Evolutionary conservation across 1,140 invertebrate genomes (phyloP).

Genomic region (Rhyacophila brunnea): DNA sequence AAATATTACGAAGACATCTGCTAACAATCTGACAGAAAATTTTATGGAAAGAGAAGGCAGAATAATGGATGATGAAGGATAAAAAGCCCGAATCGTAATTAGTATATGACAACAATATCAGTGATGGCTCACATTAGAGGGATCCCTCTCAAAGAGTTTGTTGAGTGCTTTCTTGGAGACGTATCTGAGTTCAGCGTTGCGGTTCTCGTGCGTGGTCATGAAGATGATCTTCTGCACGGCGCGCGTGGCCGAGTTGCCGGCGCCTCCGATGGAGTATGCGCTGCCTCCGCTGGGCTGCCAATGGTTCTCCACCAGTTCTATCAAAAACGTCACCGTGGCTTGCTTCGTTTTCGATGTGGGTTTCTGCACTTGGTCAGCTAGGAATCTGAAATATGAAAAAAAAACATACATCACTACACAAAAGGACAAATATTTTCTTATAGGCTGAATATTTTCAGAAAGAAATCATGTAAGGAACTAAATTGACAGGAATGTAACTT

Average conservation of each 20-base stretch:
- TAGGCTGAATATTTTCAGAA: too few species aligned
- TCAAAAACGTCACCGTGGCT: constrained; percentile 72
- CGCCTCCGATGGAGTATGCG: constrained; percentile 24
- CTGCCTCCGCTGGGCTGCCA: constrained; percentile 53
- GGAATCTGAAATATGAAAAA: constrained; percentile 68
- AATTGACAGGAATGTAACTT: too few species aligned
- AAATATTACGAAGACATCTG: too few species aligned
- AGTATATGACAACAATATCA: neutral
- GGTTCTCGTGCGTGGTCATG: constrained; percentile 59
- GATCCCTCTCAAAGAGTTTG: constrained; percentile 86
- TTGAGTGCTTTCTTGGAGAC: constrained; percentile 78
- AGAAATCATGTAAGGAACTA: too few species aligned
- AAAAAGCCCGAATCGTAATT: too few species aligned
- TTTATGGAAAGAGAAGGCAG: too few species aligned
- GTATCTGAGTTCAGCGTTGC: constrained; percentile 77
- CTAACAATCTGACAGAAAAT: too few species aligned
- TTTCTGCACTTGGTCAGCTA: constrained; percentile 87
- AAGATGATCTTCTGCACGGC: constrained; percentile 67
- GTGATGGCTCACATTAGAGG: constrained; percentile 64
- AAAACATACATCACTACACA: too few species aligned
- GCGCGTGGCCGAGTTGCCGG: constrained; percentile 39
- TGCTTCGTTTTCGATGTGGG: constrained; percentile 84
- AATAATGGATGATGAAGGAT: too few species aligned
- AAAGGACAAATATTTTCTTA: too few species aligned
- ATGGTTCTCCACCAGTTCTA: constrained; percentile 63